These are phyloP conservation scores for Clarias pachynema DNA, from an alignment of 2,797 vertebrate species.

Conservation along the genomic window DNA sequence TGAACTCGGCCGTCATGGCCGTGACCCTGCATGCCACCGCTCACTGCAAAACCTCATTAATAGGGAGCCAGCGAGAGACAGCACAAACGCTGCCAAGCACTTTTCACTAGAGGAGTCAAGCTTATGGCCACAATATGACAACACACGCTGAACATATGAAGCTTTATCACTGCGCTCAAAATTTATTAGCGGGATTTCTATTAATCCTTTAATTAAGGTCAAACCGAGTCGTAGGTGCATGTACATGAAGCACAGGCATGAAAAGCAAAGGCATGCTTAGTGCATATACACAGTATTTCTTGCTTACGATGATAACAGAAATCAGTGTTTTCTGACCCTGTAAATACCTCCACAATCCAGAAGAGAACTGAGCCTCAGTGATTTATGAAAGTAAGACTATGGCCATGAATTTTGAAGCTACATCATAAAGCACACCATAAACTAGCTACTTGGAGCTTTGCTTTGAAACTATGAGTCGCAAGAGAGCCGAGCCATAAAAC, in stretches of 20 bases:
- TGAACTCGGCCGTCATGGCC: slow-evolving; percentile 71
- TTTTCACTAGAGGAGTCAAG: slow-evolving; percentile 41
- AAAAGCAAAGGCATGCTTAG: not conserved
- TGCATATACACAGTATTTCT: slow-evolving; percentile 7
- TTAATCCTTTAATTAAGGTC: slow-evolving; percentile 34
- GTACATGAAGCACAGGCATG: slow-evolving; percentile 14
- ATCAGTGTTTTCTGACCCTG: slow-evolving; percentile 27
- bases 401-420: slow-evolving; percentile 48
- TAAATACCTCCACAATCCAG: slow-evolving; percentile 16
- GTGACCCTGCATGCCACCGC: slow-evolving; percentile 75
- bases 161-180: slow-evolving; percentile 22
- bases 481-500: slow-evolving; percentile 45
- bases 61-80: slow-evolving; percentile 71
- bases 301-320: slow-evolving; percentile 4
- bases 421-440: slow-evolving; percentile 53
- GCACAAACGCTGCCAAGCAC: slow-evolving; percentile 54
- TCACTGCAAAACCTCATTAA: slow-evolving; percentile 78
- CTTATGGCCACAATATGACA: slow-evolving; percentile 46
- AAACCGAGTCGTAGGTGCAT: not conserved
- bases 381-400: slow-evolving; percentile 46
- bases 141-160: slow-evolving; percentile 30
- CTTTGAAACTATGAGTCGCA: slow-evolving; percentile 53
- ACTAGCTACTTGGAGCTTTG: slow-evolving; percentile 39
- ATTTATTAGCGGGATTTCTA: slow-evolving; percentile 32
- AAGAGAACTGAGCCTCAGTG: slow-evolving; percentile 17